phyloP scores from a whole-genome alignment of 2,888 invertebrate species.

The Sphaerophoria taeniata region DNA sequence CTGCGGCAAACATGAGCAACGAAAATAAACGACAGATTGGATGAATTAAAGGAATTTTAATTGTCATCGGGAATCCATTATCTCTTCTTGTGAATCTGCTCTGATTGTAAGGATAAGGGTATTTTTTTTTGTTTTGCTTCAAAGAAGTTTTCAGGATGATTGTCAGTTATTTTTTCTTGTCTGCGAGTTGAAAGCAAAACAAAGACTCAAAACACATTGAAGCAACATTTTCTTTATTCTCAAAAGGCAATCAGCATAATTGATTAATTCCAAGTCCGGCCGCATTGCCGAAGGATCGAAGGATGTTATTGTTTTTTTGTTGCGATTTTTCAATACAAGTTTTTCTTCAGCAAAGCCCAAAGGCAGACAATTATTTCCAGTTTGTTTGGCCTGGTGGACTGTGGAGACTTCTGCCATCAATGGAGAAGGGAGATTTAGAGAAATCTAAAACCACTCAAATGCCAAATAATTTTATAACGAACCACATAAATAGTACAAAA shows the following conservation, averaged over 20 bases:
- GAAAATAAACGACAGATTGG: conserved; percentile 4
- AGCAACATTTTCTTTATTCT: conserved; percentile 1
- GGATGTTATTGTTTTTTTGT: neutral
- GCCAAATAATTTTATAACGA: conserved; percentile 63
- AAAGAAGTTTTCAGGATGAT: conserved; percentile 11
- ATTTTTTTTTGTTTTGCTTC: conserved; percentile 41
- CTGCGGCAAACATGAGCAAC: neutral
- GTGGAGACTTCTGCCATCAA: neutral
- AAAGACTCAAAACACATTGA: neutral
- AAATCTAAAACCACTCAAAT: conserved; percentile 40
- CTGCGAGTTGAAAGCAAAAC: conserved; percentile 6
- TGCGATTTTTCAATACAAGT: neutral
- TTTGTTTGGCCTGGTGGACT: too few species aligned
- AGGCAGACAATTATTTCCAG: neutral
- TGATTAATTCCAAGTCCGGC: conserved; percentile 53
- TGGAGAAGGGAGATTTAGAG: neutral
- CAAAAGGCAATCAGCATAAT: conserved; percentile 71
- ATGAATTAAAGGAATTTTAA: conserved; percentile 69
- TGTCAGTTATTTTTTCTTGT: neutral
- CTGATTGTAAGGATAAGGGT: conserved; percentile 2
- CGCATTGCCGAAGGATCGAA: conserved; percentile 40
- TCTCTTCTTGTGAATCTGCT: conserved; percentile 3
- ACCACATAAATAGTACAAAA: conserved; percentile 53
- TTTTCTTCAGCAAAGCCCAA: conserved; percentile 25
- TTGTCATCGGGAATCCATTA: conserved; percentile 52